These are phyloP conservation scores for Pseudotriccus pelzelni DNA, from an alignment of 2,797 vertebrate species.

Conservation along the genomic window DNA sequence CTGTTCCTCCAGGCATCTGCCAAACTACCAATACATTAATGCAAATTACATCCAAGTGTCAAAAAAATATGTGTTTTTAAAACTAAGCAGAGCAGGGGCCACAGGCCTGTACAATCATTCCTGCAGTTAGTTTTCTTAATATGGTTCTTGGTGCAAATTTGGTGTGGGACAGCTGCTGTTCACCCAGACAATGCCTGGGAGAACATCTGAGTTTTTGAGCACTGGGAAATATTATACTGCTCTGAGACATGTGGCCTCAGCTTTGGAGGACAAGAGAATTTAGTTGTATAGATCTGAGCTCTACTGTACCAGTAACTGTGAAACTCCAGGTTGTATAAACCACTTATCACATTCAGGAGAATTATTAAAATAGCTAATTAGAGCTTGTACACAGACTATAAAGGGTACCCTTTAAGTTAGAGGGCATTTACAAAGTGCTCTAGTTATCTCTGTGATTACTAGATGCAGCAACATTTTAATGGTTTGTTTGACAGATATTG, in stretches of 20 bases:
- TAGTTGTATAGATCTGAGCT: background rate
- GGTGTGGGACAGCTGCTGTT: background rate
- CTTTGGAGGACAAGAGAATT: background rate
- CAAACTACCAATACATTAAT: background rate
- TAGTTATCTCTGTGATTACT: constrained; percentile 8
- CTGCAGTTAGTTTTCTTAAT: background rate
- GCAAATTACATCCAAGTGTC: background rate
- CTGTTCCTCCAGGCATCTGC: background rate
- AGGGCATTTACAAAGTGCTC: background rate
- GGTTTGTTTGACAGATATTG: background rate
- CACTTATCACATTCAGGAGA: background rate
- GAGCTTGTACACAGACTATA: background rate
- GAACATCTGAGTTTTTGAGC: background rate
- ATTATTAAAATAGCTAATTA: constrained; percentile 35
- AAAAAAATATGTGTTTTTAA: background rate
- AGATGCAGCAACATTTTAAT: background rate
- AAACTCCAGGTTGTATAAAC: background rate
- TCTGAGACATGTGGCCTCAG: background rate
- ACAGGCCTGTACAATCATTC: background rate
- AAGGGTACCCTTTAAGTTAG: background rate
- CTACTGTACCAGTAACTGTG: background rate
- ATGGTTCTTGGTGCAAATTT: background rate
- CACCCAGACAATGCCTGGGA: rapidly evolving
- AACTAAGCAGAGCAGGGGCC: background rate
- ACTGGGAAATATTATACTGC: background rate